Percentiles rank a stretch among this genome's conserved stretches.
phyloP scores from a whole-genome alignment of 2,797 vertebrate genomes.

The Callimico goeldii region DNA sequence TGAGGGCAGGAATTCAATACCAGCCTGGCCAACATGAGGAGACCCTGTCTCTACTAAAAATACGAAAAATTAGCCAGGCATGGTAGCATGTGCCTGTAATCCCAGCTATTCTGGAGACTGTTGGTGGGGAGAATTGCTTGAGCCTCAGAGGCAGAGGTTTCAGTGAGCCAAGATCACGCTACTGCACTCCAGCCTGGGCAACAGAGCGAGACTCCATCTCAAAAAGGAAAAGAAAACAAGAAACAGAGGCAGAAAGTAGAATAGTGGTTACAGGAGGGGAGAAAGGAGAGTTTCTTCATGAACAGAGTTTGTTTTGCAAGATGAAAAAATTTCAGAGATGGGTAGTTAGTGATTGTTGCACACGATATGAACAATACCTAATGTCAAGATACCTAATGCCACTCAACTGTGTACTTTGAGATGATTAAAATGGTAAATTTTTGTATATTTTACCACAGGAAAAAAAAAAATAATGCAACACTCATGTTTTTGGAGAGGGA shows the following conservation, averaged over 20 bases:
- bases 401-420: neutral
- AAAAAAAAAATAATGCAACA: neutral
- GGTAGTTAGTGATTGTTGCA: neutral
- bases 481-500: neutral
- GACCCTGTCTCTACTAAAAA: neutral
- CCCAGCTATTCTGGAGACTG: neutral
- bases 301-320: neutral
- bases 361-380: neutral
- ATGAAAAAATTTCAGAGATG: neutral
- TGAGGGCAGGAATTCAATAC: neutral
- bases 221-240: neutral
- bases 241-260: neutral
- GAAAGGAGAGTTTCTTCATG: neutral
- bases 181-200: neutral
- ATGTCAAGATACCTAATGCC: neutral
- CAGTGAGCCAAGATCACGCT: neutral
- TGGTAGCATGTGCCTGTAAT: neutral
- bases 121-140: neutral
- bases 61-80: neutral
- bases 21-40: neutral
- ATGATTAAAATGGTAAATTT: neutral
- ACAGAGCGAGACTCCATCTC: neutral
- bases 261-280: neutral
- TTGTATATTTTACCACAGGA: neutral
- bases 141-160: neutral